Evolutionary conservation across 1,140 invertebrate species (phyloP).

Genomic region (Scaptomyza montana): DNA sequence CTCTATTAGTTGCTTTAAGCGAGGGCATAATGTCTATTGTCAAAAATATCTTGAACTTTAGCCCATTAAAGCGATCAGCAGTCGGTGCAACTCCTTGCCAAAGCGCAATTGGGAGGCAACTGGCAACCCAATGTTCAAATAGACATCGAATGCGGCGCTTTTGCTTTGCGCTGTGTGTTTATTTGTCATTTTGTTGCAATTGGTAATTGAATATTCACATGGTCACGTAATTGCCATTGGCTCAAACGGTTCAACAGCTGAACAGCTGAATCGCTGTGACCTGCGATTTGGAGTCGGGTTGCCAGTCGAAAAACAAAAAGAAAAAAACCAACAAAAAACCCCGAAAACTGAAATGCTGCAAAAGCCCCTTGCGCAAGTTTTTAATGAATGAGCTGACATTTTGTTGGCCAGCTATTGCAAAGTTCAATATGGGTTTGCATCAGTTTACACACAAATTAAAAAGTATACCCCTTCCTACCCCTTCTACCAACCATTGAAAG

Average conservation of each 20-base stretch:
- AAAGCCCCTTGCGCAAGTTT: slow-evolving; percentile 69
- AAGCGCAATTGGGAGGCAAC: no score
- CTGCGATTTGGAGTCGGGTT: slow-evolving; percentile 65
- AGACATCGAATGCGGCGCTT: slow-evolving; percentile 2
- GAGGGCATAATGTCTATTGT: no score
- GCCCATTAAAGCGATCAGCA: no score
- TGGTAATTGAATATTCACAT: slow-evolving; percentile 45
- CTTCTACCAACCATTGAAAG: no score
- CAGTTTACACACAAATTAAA: slow-evolving; percentile 76
- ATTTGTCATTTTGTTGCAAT: slow-evolving; percentile 7
- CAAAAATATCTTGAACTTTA: no score
- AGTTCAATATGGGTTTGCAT: slow-evolving; percentile 78
- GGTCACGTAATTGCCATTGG: slow-evolving; percentile 22
- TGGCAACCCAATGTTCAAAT: neutral
- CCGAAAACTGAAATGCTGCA: slow-evolving; percentile 4
- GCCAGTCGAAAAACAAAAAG: slow-evolving; percentile 32
- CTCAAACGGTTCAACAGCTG: slow-evolving; percentile 33
- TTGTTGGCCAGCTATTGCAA: slow-evolving; percentile 57
- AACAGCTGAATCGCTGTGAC: slow-evolving; percentile 21
- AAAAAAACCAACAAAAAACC: neutral
- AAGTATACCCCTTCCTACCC: slow-evolving; percentile 25
- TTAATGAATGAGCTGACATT: slow-evolving; percentile 79
- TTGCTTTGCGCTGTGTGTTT: neutral
- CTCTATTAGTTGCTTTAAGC: no score
- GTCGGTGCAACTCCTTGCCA: no score